Conservation (phyloP, 2,888 invertebrate species). For the Tenthredo scrophulariae region DNA sequence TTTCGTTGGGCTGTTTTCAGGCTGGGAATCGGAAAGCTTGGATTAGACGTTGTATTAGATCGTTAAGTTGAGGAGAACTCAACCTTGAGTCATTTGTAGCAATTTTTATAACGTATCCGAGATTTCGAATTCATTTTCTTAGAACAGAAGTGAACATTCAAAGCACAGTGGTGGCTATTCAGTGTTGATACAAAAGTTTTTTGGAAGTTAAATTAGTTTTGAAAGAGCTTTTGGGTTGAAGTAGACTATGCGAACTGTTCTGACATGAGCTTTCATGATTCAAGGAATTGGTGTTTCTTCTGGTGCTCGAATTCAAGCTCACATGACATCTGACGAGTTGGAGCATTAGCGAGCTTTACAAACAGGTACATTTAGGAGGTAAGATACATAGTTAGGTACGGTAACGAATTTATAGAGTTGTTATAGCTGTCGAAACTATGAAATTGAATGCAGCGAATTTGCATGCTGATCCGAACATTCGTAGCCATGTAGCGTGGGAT, state of each 20-base stretch:
- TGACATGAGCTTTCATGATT: not conserved
- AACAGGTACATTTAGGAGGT: not conserved
- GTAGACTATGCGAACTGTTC: not conserved
- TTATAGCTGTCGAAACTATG: constrained; percentile 75
- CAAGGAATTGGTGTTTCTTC: not conserved
- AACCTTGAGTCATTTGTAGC: no score
- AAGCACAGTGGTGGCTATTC: no score
- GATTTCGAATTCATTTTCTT: not conserved
- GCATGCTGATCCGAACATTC: constrained; percentile 70
- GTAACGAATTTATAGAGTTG: constrained; percentile 69
- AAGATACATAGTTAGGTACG: not conserved
- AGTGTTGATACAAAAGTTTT: no score
- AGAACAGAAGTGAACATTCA: not conserved
- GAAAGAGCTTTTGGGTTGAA: not conserved
- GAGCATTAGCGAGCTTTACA: not conserved
- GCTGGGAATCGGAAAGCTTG: no score
- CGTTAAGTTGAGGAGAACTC: no score
- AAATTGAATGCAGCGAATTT: constrained; percentile 75
- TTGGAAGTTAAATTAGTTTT: not conserved
- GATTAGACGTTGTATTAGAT: no score
- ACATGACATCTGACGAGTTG: not conserved
- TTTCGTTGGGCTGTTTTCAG: not conserved
- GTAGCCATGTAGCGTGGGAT: constrained; percentile 63
- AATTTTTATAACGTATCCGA: not conserved
- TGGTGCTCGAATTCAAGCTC: not conserved